These are phyloP conservation scores for Tineola bisselliella DNA, from an alignment of 2,888 invertebrate genomes.

Conservation along the genomic window DNA sequence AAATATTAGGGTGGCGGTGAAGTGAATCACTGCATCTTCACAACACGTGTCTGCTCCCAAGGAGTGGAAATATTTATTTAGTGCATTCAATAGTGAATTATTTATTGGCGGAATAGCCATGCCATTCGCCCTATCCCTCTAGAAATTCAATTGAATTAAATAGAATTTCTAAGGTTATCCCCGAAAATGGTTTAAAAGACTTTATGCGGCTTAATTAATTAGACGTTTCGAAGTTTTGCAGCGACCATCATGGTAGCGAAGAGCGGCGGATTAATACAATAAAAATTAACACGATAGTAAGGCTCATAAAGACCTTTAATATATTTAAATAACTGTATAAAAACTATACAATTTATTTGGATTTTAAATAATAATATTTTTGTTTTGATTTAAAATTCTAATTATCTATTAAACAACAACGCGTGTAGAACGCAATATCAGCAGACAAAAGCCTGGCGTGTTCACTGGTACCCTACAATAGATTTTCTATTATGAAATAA, in stretches of 20 bases:
- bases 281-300: no score
- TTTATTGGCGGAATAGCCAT: background rate
- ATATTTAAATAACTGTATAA: no score
- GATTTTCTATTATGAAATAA: background rate
- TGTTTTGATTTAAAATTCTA: background rate
- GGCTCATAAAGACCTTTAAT: no score
- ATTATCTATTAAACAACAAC: background rate
- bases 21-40: conserved; percentile 6
- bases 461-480: background rate
- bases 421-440: background rate
- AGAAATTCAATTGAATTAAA: no score
- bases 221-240: no score
- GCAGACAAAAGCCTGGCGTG: background rate
- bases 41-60: conserved; percentile 1
- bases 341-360: no score
- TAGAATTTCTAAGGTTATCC: no score
- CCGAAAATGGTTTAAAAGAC: no score
- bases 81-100: conserved; percentile 1
- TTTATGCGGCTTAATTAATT: no score
- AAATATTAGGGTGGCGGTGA: conserved; percentile 1
- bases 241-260: no score
- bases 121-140: background rate
- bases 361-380: background rate
- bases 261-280: no score
- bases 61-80: background rate